phyloP scores from a whole-genome alignment of 2,888 invertebrate genomes.

The Synergus umbraculus region DNA sequence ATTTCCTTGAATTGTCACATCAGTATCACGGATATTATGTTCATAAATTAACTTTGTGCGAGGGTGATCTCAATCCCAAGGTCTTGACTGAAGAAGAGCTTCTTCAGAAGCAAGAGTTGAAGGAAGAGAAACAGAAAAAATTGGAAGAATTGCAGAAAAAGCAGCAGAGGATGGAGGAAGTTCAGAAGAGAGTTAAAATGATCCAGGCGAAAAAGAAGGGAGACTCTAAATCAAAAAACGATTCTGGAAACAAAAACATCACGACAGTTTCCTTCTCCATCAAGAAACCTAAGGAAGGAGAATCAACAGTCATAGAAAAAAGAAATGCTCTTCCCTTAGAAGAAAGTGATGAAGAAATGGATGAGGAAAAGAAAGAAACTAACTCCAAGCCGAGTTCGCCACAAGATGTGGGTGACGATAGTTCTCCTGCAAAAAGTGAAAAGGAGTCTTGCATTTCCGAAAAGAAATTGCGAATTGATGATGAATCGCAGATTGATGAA shows the following conservation, averaged over 20 bases:
- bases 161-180: constrained; percentile 75
- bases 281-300: constrained; percentile 88
- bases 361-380: constrained; percentile 67
- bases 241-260: constrained; percentile 64
- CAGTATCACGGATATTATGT: constrained; percentile 90
- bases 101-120: constrained; percentile 72
- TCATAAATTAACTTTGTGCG: constrained; percentile 80
- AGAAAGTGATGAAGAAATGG: constrained; percentile 79
- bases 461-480: constrained; percentile 72
- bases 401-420: constrained; percentile 49
- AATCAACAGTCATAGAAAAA: constrained; percentile 82
- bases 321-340: constrained; percentile 86
- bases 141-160: constrained; percentile 73
- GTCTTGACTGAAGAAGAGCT: constrained; percentile 74
- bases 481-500: constrained; percentile 71
- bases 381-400: constrained; percentile 68
- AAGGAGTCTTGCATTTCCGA: constrained; percentile 57
- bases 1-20: constrained; percentile 89
- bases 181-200: constrained; percentile 73
- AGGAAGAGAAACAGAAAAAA: constrained; percentile 73
- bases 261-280: constrained; percentile 90
- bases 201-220: constrained; percentile 74
- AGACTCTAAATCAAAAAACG: constrained; percentile 67
- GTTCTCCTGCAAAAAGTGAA: constrained; percentile 49
- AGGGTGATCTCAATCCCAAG: constrained; percentile 71